Conservation (phyloP, 2,113 vertebrate genomes). For the Nerophis ophidion region DNA sequence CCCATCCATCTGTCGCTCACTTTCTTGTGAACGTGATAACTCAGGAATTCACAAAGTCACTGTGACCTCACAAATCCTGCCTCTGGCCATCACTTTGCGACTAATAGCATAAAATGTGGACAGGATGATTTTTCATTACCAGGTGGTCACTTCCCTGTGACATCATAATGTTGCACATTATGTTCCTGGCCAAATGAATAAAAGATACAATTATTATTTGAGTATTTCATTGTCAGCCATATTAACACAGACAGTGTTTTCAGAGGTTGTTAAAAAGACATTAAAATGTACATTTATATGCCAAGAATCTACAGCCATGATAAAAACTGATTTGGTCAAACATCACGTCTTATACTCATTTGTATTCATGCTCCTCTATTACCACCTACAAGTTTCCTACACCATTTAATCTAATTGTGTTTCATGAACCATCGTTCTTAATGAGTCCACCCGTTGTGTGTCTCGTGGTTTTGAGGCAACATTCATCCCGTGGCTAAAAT, state of each 20-base stretch:
- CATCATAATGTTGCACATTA: neutral
- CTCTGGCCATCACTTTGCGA: neutral
- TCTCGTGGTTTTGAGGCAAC: slow-evolving; percentile 19
- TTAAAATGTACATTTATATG: neutral
- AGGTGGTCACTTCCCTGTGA: neutral
- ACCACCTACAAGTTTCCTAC: slow-evolving; percentile 6
- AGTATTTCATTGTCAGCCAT: neutral
- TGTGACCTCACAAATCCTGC: neutral
- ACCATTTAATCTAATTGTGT: slow-evolving; percentile 26
- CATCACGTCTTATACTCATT: slow-evolving; percentile 20
- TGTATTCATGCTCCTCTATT: slow-evolving; percentile 22
- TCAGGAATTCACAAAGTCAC: slow-evolving; percentile 6
- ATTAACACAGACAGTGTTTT: neutral
- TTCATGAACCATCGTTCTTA: slow-evolving; percentile 13
- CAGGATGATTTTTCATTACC: neutral
- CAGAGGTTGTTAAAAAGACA: neutral
- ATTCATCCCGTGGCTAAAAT: slow-evolving; percentile 21
- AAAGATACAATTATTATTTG: neutral
- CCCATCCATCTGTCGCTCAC: neutral
- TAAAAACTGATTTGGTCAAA: slow-evolving; percentile 8
- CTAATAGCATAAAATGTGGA: neutral
- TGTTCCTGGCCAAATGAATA: neutral
- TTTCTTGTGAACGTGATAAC: neutral
- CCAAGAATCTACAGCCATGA: neutral
- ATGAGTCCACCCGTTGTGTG: slow-evolving; percentile 1